These are phyloP conservation scores for Corydoras sp. DNA, from an alignment of 2,113 vertebrate species.

Conservation along the genomic window DNA sequence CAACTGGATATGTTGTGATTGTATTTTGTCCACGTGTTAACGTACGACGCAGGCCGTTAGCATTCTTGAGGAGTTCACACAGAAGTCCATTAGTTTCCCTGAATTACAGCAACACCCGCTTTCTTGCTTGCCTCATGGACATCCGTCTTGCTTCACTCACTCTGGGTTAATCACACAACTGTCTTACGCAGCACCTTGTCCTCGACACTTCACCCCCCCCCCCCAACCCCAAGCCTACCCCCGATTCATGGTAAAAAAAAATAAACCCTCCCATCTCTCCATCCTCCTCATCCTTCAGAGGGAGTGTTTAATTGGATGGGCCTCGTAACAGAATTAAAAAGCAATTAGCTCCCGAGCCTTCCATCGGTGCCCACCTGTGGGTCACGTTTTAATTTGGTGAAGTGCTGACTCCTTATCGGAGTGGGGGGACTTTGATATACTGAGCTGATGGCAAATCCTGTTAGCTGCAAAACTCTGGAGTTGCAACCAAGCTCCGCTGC, in stretches of 20 bases:
- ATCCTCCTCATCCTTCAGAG: constrained; percentile 59
- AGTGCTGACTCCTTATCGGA: constrained; percentile 71
- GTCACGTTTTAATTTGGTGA: constrained; percentile 76
- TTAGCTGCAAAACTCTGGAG: constrained; percentile 68
- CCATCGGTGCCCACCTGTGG: constrained; percentile 69
- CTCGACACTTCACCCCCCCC: constrained; percentile 27
- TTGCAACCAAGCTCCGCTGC: constrained; percentile 40
- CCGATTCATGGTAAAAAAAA: constrained; percentile 46
- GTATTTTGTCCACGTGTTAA: no score
- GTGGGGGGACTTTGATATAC: constrained; percentile 68
- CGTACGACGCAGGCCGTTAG: no score
- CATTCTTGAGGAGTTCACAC: no score
- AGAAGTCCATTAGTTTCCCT: neutral
- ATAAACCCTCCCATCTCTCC: constrained; percentile 37
- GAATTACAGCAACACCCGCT: neutral
- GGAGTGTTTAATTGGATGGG: constrained; percentile 71
- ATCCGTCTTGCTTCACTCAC: constrained; percentile 21
- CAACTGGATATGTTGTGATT: no score
- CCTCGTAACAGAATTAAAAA: constrained; percentile 72
- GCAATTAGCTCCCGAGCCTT: constrained; percentile 70
- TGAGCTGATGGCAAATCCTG: constrained; percentile 74
- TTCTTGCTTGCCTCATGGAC: constrained; percentile 25
- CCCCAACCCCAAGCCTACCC: neutral
- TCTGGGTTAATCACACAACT: constrained; percentile 53
- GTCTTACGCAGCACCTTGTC: constrained; percentile 42